Conservation (phyloP, 1,140 invertebrate genomes). For the Papilio helenus region DNA sequence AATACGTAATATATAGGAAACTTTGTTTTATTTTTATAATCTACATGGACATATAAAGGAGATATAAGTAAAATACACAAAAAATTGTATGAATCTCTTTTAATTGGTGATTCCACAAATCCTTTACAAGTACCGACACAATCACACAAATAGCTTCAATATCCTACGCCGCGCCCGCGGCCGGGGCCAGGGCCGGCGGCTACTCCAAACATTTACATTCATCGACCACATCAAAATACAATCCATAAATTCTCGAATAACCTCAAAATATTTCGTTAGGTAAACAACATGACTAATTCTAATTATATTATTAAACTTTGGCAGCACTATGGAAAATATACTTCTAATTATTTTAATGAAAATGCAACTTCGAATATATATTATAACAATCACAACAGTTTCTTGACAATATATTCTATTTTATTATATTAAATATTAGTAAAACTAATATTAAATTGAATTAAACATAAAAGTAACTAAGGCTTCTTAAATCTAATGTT, state of each 20-base stretch:
- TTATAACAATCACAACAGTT: constrained; percentile 81
- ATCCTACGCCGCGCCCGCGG: constrained; percentile 8
- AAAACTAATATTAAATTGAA: constrained; percentile 63
- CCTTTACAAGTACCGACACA: constrained; percentile 63
- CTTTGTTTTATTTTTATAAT: constrained; percentile 55
- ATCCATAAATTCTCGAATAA: constrained; percentile 74
- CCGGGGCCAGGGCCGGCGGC: not conserved
- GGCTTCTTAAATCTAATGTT: constrained; percentile 53
- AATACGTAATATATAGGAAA: constrained; percentile 82
- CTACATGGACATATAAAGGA: no score
- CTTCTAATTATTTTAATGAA: constrained; percentile 79
- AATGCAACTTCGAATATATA: constrained; percentile 81
- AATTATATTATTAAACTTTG: constrained; percentile 76
- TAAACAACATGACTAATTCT: constrained; percentile 78
- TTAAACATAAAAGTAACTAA: constrained; percentile 63
- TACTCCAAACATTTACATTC: constrained; percentile 56
- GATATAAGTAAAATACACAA: constrained; percentile 43
- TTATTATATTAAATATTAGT: constrained; percentile 62
- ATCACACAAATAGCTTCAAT: constrained; percentile 36
- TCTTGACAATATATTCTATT: constrained; percentile 69
- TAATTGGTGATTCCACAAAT: constrained; percentile 74
- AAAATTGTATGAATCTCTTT: constrained; percentile 64
- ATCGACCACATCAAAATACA: constrained; percentile 70
- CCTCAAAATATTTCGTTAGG: constrained; percentile 74
- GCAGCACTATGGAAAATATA: constrained; percentile 83